phyloP scores from a whole-genome alignment of 2,888 invertebrate species.

The Rapana venosa region DNA sequence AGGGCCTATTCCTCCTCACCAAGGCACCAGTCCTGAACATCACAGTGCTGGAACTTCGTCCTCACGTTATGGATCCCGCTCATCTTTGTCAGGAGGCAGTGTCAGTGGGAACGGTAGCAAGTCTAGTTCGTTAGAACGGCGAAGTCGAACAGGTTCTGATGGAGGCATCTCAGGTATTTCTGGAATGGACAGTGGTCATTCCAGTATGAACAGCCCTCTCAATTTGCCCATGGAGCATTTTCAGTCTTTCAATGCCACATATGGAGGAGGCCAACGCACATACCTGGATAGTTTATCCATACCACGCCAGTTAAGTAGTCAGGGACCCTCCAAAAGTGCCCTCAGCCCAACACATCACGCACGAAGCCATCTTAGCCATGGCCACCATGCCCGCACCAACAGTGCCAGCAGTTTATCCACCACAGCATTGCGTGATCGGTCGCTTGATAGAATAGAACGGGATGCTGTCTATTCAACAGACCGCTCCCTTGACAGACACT shows the following conservation, averaged over 20 bases:
- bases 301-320: conserved; percentile 50
- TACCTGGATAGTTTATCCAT: conserved; percentile 51
- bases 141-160: conserved; percentile 54
- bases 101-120: conserved; percentile 44
- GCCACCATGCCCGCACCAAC: conserved; percentile 56
- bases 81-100: conserved; percentile 45
- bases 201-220: conserved; percentile 66
- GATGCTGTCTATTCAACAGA: conserved; percentile 66
- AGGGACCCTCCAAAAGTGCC: conserved; percentile 49
- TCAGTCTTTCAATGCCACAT: conserved; percentile 62
- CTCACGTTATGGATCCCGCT: conserved; percentile 47
- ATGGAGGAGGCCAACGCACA: conserved; percentile 52
- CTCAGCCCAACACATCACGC: conserved; percentile 51
- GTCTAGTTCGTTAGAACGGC: conserved; percentile 44
- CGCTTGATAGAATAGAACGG: conserved; percentile 64
- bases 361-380: conserved; percentile 46
- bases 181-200: conserved; percentile 43
- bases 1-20: conserved; percentile 20
- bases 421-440: conserved; percentile 71
- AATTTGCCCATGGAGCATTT: conserved; percentile 69
- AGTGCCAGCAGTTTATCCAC: conserved; percentile 61
- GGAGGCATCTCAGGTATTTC: conserved; percentile 53
- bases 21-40: conserved; percentile 41
- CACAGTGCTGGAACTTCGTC: conserved; percentile 41
- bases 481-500: conserved; percentile 75